Base-by-base conservation (phyloP, 2,113 vertebrate species). In the Nansenia antarctica region DNA sequence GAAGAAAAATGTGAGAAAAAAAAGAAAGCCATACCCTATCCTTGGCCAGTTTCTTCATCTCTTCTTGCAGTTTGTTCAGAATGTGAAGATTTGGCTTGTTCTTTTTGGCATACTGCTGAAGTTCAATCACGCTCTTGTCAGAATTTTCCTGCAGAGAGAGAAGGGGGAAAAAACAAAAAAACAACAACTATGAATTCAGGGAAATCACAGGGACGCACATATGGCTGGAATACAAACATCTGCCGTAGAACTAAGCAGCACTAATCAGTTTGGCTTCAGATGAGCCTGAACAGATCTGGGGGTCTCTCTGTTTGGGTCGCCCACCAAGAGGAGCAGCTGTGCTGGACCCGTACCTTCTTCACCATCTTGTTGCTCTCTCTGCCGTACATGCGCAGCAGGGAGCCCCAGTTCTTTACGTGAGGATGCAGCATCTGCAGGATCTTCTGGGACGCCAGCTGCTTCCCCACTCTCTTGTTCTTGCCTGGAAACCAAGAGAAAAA, bases 11-110 rank as follows among this genome's bases (percentile, higher is more conserved):
- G n/a, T n/a, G n/a, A n/a, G n/a, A n/a, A n/a, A n/a, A n/a, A n/a
- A n/a, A n/a, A n/a, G n/a, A n/a, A n/a, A n/a, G 18, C 63, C 82
- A 74, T 66, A 98, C 98, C 93, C 96, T 93, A 80, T 98, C 95
- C 65, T 90, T 91, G 0, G 98, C 98, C 84, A 99, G 81, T 80
- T 97, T 98, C 72, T 79, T 96, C 97, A 99, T 99, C 85, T 99
- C 98, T 73, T 98, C 97, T 80, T 98, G 96, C 61, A 99, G 88
- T 87, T 98, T 98, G 92, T 97, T 99, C 78, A 99, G 91, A 85
- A 99, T 99, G 85, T 98, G 96, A 67, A 99, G 93, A 87, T 98
- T 99, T 85, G 98, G 98, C 92, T 97, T 99, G 94, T 99, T 99
- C 94, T 99, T 99, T 95, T 97, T 98, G 93, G 97, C 97, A 62